phyloP scores from a whole-genome alignment of 2,797 vertebrate genomes.

The Mormyrus proboscirostris region DNA sequence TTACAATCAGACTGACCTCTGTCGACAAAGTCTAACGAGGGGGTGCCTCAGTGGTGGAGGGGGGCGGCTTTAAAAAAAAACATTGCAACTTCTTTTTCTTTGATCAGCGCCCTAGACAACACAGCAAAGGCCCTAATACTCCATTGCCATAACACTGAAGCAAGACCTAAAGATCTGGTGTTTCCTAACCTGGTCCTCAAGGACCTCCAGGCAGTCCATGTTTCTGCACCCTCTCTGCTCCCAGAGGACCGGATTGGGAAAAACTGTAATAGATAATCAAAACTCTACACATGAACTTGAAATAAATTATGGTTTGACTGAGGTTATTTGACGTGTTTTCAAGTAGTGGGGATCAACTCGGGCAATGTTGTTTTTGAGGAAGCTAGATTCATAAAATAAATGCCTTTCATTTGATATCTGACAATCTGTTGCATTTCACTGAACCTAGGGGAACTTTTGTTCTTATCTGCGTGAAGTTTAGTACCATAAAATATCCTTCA shows the following conservation, averaged over 20 bases:
- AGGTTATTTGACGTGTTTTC: neutral
- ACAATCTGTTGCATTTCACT: neutral
- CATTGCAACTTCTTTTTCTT: neutral
- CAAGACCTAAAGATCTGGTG: neutral
- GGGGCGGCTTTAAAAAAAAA: neutral
- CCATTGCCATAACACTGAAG: neutral
- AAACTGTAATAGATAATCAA: neutral
- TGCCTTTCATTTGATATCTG: neutral
- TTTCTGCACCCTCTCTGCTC: neutral
- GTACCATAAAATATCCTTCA: constrained; percentile 52
- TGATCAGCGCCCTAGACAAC: neutral
- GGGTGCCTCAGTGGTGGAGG: neutral
- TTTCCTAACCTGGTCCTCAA: neutral
- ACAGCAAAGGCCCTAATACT: neutral
- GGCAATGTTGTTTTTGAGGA: neutral
- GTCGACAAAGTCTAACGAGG: neutral
- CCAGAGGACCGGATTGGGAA: neutral
- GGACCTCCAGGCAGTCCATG: neutral
- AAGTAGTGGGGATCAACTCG: neutral
- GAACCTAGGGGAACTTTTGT: neutral
- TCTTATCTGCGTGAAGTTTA: constrained; percentile 40
- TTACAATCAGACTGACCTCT: neutral
- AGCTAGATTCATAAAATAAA: neutral
- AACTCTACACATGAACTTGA: neutral
- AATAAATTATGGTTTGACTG: neutral